These are phyloP conservation scores for Sebastiscus tertius DNA, from an alignment of 2,797 vertebrate genomes.

Conservation along the genomic window DNA sequence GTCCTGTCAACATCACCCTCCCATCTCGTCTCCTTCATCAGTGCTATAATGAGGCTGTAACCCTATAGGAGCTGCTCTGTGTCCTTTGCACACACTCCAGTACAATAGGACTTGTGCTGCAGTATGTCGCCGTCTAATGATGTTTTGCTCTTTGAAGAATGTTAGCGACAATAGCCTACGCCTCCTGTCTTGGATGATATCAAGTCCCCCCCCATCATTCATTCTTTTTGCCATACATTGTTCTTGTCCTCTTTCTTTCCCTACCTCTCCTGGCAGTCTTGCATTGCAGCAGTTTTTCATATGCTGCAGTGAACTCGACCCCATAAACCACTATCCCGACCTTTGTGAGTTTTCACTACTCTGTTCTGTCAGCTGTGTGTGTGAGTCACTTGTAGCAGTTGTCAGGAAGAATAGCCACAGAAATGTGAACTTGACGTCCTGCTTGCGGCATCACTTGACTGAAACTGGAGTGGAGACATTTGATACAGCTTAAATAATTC, in stretches of 20 bases:
- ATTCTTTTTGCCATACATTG: background rate
- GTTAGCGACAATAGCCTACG: background rate
- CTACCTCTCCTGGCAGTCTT: background rate
- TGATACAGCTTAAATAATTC: constrained; percentile 80
- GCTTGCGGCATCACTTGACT: constrained; percentile 56
- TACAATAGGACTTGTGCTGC: constrained; percentile 22
- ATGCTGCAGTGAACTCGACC: constrained; percentile 7
- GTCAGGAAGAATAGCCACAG: constrained; percentile 55
- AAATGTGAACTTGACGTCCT: constrained; percentile 65
- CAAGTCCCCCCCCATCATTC: background rate
- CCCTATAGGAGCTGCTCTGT: constrained; percentile 17
- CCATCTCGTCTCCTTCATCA: background rate
- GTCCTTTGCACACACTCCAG: constrained; percentile 23
- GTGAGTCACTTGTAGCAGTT: constrained; percentile 56
- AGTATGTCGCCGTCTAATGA: constrained; percentile 20
- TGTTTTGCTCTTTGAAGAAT: constrained; percentile 16
- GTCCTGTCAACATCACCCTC: background rate
- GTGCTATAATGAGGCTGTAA: constrained; percentile 46
- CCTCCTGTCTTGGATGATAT: background rate
- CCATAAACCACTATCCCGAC: background rate
- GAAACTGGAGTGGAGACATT: constrained; percentile 71
- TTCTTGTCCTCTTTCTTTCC: background rate
- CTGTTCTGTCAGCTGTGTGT: constrained; percentile 34
- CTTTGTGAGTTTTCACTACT: background rate
- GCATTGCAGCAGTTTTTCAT: background rate